Base-by-base conservation (phyloP, 2,113 vertebrate species). In the Macrotus californicus region DNA sequence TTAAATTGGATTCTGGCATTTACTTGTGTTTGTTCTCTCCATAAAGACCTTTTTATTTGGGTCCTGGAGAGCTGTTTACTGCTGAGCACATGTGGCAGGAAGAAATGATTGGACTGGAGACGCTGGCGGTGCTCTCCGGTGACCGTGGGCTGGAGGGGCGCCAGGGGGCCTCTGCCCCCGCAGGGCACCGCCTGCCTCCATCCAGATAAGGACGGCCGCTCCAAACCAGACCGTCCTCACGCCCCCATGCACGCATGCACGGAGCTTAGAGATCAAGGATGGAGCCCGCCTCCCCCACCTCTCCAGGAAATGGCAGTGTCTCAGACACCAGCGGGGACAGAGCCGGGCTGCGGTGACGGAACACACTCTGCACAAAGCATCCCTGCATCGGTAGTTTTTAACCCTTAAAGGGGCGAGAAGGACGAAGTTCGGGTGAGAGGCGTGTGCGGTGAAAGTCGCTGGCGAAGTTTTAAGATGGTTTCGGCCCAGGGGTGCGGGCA, bases 21-120 rank as follows among this genome's bases (percentile, higher is more conserved):
- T 94, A 84, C 94, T 94, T 87, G 89, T 97, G 95, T 96, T 98
- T 97, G 91, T 87, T 96, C 1, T 93, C 92, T 77, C 93, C 96
- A 97, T 98, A 98, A 98, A 98, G 96, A 75, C 94, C 73, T 97
- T 98, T 97, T 97, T 97, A 97, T 98, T 97, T 95, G 90, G 96
- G 97, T 97, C 85, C 94, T 36, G 9, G 89, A 96, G 97, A 96
- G 85, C 96, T 97, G 96, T 98, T 98, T 98, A 97, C 96, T 92
- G 96, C 97, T 96, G 93, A 87, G 96, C 97, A 97, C 97, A 91
- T 94, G 97, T 91, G 96, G 97, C 95, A 95, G 96, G 88, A 88
- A 95, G 95, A 59, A 91, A 86, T n/a, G 94, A 93, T 85, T 73
- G 41, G 76, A 93, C 82, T 86, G 95, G 95, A 94, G 94, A 41